Evolutionary conservation across 1,140 invertebrate species (phyloP).

Genomic region (Dinothrombium tinctorium): DNA sequence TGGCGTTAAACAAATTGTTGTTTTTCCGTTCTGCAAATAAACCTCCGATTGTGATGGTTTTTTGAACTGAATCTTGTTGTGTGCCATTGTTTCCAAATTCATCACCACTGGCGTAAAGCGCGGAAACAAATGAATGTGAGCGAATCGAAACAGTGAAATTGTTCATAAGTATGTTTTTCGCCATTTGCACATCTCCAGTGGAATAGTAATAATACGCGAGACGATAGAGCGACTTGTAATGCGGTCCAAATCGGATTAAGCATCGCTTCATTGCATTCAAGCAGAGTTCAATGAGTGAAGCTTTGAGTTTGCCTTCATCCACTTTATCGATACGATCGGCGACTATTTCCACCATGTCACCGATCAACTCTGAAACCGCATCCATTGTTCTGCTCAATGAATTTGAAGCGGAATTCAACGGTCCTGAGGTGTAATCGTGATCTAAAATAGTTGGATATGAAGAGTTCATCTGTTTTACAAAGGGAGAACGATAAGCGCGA

Average conservation of each 20-base stretch:
- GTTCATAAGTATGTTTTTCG: conserved; percentile 3
- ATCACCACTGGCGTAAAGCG: not conserved
- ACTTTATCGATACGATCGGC: conserved; percentile 7
- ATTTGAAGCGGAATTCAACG: not conserved
- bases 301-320: conserved; percentile 8
- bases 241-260: conserved; percentile 54
- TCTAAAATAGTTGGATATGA: not conserved
- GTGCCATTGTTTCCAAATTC: not conserved
- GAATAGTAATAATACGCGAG: conserved; percentile 58
- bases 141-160: conserved; percentile 30
- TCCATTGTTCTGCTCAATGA: conserved; percentile 9
- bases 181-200: conserved; percentile 25
- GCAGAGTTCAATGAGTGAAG: conserved; percentile 31
- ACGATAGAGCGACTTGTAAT: conserved; percentile 77
- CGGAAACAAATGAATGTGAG: not conserved
- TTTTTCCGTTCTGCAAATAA: conserved; percentile 59
- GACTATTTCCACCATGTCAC: conserved; percentile 14
- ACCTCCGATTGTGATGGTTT: conserved; percentile 35
- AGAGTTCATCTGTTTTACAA: not conserved
- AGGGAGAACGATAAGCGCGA: conserved; percentile 5
- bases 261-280: conserved; percentile 56
- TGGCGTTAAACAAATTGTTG: conserved; percentile 72
- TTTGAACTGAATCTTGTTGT: not conserved
- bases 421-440: not conserved
- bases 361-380: conserved; percentile 15